These are phyloP conservation scores for Drosophila leonis DNA, from an alignment of 2,888 invertebrate species.

Conservation along the genomic window DNA sequence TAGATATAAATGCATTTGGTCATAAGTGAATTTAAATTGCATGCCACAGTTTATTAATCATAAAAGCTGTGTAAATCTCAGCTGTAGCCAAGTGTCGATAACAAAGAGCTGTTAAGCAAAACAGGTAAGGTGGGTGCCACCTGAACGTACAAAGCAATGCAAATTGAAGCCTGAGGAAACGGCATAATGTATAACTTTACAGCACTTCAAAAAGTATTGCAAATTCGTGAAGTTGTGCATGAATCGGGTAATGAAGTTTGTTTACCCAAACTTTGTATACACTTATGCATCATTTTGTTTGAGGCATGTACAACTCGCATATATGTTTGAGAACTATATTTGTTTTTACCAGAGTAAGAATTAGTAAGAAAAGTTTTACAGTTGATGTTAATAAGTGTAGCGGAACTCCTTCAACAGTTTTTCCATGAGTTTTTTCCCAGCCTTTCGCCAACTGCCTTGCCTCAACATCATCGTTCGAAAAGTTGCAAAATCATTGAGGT, in stretches of 20 bases:
- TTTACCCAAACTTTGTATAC: neutral
- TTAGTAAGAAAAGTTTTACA: neutral
- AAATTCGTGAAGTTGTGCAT: neutral
- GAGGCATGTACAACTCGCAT: neutral
- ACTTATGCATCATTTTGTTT: neutral
- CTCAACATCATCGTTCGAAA: constrained; percentile 20
- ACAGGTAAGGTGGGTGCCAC: neutral
- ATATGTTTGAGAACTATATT: neutral
- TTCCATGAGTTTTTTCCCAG: neutral
- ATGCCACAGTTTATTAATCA: neutral
- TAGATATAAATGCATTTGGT: neutral
- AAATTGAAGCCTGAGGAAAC: neutral
- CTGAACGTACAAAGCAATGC: neutral
- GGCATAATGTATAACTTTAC: neutral
- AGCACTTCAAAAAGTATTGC: neutral
- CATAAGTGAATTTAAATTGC: neutral
- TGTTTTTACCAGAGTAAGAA: neutral
- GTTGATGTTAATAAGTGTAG: neutral
- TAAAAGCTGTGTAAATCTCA: neutral
- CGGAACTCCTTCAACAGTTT: constrained; percentile 7
- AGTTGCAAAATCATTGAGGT: constrained; percentile 53
- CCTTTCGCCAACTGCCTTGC: neutral
- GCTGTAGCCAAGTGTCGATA: neutral
- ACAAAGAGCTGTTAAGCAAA: neutral
- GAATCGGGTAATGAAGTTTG: neutral